Percentiles rank a stretch among this genome's conserved stretches.
These are phyloP conservation scores for Drosophila limbata DNA, from an alignment of 2,888 invertebrate genomes.

Conservation along the genomic window DNA sequence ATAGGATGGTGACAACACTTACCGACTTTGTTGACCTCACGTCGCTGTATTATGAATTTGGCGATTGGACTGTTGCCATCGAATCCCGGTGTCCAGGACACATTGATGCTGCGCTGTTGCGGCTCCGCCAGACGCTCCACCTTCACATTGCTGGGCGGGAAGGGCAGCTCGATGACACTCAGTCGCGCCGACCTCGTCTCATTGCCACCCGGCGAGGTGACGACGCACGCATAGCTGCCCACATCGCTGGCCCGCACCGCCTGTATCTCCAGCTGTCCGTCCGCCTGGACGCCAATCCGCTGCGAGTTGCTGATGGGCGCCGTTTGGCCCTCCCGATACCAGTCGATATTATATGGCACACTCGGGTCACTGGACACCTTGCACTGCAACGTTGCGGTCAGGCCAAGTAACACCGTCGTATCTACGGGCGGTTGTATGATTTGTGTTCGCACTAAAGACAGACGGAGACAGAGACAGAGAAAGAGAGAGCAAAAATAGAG, in stretches of 20 bases:
- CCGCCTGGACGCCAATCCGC: conserved; percentile 90
- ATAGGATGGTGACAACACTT: conserved; percentile 76
- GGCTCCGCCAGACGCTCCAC: conserved; percentile 89
- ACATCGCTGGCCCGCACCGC: conserved; percentile 96
- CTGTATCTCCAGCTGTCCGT: conserved; percentile 94
- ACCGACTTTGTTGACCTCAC: conserved; percentile 95
- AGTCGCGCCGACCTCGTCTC: conserved; percentile 94
- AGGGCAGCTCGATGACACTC: conserved; percentile 97
- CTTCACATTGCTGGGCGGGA: conserved; percentile 94
- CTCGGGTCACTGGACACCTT: conserved; percentile 96
- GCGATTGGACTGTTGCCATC: conserved; percentile 98
- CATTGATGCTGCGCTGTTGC: conserved; percentile 92
- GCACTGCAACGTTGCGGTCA: conserved; percentile 97
- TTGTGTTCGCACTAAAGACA: conserved; percentile 93
- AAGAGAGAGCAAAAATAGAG: conserved; percentile 43
- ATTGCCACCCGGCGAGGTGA: conserved; percentile 96
- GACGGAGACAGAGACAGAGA: background rate
- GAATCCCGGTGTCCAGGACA: conserved; percentile 98
- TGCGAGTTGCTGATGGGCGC: conserved; percentile 89
- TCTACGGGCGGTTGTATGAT: conserved; percentile 97
- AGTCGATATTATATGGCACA: conserved; percentile 93
- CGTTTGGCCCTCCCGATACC: conserved; percentile 93
- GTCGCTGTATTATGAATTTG: conserved; percentile 96
- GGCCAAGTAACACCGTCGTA: conserved; percentile 95
- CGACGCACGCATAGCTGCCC: conserved; percentile 95